Evolutionary conservation across 2,797 vertebrate genomes (phyloP).

Genomic region (Lacerta agilis): DNA sequence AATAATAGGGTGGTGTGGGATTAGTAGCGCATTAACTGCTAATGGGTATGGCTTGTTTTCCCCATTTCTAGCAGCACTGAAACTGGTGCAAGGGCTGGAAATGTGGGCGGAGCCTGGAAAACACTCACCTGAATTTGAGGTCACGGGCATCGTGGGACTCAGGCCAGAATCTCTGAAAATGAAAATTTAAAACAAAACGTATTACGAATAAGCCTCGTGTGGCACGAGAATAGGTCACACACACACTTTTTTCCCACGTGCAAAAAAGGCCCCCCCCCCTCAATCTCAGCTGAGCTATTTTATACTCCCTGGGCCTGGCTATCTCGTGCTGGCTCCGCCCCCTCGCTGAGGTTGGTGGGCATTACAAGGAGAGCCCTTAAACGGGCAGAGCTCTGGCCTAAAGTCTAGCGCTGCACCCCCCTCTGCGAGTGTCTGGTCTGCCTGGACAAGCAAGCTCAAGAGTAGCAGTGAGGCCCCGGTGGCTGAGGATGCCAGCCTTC

Average conservation of each 20-base stretch:
- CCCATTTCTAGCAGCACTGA: not conserved
- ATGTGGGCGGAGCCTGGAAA: not conserved
- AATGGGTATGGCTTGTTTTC: not conserved
- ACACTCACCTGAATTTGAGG: constrained; percentile 90
- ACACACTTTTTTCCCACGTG: not conserved
- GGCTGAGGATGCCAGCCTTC: too few species aligned
- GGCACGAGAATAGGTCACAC: not conserved
- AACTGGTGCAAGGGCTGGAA: not conserved
- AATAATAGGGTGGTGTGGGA: not conserved
- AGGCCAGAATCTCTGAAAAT: constrained; percentile 92
- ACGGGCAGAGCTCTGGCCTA: not conserved
- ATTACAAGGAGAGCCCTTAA: not conserved
- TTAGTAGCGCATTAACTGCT: not conserved
- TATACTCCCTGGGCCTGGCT: not conserved
- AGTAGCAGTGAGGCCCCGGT: not conserved
- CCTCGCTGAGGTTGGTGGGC: too few species aligned
- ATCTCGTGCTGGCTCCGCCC: not conserved
- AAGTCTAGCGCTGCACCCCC: not conserved
- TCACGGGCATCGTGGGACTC: constrained; percentile 87
- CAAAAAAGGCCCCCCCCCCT: not conserved
- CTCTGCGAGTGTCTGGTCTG: not conserved
- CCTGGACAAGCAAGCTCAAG: too few species aligned
- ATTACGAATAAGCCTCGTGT: constrained; percentile 20
- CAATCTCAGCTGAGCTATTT: not conserved
- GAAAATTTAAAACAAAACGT: constrained; percentile 32